These are phyloP conservation scores for Heterochromis multidens DNA, from an alignment of 2,113 vertebrate species.

Conservation along the genomic window DNA sequence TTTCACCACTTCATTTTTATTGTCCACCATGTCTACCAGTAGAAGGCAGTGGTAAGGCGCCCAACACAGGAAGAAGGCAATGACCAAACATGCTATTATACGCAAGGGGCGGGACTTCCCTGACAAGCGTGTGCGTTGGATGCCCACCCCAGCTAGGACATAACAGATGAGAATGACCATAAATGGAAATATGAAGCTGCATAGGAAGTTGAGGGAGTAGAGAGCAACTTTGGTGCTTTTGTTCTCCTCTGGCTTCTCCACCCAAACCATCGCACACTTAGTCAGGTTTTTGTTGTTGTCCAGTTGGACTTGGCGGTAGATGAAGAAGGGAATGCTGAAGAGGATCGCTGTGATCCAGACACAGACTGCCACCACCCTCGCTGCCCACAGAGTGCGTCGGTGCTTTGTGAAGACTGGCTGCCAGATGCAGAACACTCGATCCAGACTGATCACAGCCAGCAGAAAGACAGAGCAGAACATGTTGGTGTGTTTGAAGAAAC, in stretches of 20 bases:
- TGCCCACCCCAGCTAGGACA: slow-evolving; percentile 50
- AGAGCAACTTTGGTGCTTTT: slow-evolving; percentile 4
- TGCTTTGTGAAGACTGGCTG: slow-evolving; percentile 65
- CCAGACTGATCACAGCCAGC: slow-evolving; percentile 78
- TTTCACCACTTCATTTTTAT: slow-evolving; percentile 48
- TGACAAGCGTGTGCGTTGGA: slow-evolving; percentile 56
- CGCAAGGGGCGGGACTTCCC: slow-evolving; percentile 66
- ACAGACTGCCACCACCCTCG: slow-evolving; percentile 42
- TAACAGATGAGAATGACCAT: slow-evolving; percentile 74
- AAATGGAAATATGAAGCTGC: slow-evolving; percentile 76
- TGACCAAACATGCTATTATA: slow-evolving; percentile 64
- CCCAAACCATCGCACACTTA: background rate
- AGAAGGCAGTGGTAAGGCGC: slow-evolving; percentile 76
- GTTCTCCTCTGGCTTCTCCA: background rate
- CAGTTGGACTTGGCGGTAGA: slow-evolving; percentile 50
- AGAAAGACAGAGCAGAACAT: slow-evolving; percentile 81
- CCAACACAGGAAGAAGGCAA: slow-evolving; percentile 80
- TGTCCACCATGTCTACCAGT: slow-evolving; percentile 68
- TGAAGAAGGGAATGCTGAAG: slow-evolving; percentile 68
- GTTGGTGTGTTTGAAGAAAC: slow-evolving; percentile 78
- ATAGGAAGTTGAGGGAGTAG: slow-evolving; percentile 70
- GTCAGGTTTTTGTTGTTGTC: slow-evolving; percentile 59
- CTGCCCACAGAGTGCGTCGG: slow-evolving; percentile 36
- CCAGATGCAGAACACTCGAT: slow-evolving; percentile 73
- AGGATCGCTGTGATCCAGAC: slow-evolving; percentile 58